These are phyloP conservation scores for Drosophila pandora DNA, from an alignment of 1,140 invertebrate species.

Conservation along the genomic window DNA sequence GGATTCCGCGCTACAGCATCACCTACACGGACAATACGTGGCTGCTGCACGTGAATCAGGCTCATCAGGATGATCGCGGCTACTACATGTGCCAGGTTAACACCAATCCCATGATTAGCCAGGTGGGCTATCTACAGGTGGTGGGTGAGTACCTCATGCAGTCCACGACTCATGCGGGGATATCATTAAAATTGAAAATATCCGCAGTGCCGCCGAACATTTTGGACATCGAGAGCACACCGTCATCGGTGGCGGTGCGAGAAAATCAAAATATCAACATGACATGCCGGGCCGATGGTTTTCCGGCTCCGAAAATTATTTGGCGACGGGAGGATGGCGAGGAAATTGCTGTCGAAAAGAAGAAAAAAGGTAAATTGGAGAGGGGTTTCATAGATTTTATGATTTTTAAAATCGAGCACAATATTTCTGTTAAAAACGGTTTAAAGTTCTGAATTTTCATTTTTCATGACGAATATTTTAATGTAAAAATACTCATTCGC, in stretches of 20 bases:
- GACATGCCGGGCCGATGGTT: conserved; percentile 94
- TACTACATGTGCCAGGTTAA: conserved; percentile 98
- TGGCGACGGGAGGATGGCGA: conserved; percentile 96
- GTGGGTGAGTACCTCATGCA: conserved; percentile 90
- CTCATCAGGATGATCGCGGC: conserved; percentile 94
- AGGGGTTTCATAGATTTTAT: too few relatives aligned
- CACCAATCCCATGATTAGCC: conserved; percentile 97
- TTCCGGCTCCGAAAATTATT: conserved; percentile 93
- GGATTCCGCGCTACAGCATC: conserved; percentile 93
- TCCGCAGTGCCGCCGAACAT: conserved; percentile 93
- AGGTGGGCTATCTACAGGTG: conserved; percentile 96
- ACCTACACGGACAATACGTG: conserved; percentile 96
- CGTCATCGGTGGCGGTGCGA: conserved; percentile 93
- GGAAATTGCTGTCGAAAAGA: conserved; percentile 90
- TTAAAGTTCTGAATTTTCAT: background rate
- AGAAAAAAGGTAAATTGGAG: conserved; percentile 89
- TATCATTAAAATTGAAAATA: background rate
- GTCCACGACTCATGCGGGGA: background rate
- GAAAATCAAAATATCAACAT: conserved; percentile 96
- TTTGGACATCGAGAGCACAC: conserved; percentile 92
- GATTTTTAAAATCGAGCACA: too few relatives aligned
- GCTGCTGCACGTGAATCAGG: conserved; percentile 93
- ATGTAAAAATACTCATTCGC: conserved; percentile 41
- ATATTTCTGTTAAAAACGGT: too few relatives aligned
- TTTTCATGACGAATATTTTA: background rate